These are phyloP conservation scores for Puffinus mauretanicus DNA, from an alignment of 2,113 vertebrate species.

Conservation along the genomic window DNA sequence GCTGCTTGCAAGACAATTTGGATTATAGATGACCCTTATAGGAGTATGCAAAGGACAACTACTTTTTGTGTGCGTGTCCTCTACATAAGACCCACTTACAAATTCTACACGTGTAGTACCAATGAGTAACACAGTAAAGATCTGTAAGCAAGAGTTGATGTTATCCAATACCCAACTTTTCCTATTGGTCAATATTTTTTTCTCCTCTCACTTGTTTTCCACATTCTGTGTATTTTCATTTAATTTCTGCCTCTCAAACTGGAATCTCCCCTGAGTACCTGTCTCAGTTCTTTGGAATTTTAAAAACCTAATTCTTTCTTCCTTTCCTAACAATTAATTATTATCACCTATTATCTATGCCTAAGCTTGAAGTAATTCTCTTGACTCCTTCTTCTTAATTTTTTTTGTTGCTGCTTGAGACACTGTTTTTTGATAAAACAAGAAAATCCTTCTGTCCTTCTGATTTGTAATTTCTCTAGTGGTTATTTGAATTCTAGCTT, in stretches of 20 bases:
- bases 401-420: neutral
- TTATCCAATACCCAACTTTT: neutral
- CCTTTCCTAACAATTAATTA: conserved; percentile 40
- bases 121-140: neutral
- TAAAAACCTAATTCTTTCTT: neutral
- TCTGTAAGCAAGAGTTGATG: neutral
- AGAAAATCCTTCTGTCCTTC: conserved; percentile 22
- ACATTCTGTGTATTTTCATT: neutral
- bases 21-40: neutral
- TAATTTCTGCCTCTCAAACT: neutral
- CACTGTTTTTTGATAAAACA: conserved; percentile 28
- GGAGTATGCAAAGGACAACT: neutral
- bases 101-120: neutral
- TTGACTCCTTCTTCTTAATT: neutral
- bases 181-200: neutral
- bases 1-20: neutral
- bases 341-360: conserved; percentile 44
- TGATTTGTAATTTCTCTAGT: conserved; percentile 24
- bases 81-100: neutral
- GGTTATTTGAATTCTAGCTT: neutral
- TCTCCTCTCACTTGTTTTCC: neutral
- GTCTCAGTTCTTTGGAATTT: neutral
- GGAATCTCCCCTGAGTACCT: neutral
- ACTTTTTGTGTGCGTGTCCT: neutral
- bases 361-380: conserved; percentile 28